phyloP scores from a whole-genome alignment of 2,888 invertebrate genomes.

The Torymus auratus region DNA sequence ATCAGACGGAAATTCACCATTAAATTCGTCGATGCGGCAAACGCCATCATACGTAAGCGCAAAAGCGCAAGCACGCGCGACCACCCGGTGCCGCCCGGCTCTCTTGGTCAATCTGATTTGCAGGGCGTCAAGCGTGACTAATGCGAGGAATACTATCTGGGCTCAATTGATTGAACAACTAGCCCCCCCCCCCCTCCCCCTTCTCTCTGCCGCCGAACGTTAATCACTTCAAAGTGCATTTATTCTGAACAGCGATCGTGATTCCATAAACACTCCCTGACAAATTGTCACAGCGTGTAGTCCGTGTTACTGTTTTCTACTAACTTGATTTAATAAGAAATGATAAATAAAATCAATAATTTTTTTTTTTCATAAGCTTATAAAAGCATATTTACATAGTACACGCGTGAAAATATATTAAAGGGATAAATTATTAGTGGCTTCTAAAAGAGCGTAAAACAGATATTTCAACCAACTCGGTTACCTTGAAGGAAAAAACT shows the following conservation, averaged over 20 bases:
- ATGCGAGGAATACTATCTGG: conserved; percentile 29
- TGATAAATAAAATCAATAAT: too few species aligned
- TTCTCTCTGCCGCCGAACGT: not conserved
- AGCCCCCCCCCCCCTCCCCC: not conserved
- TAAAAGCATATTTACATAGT: too few species aligned
- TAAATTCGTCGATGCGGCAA: conserved; percentile 12
- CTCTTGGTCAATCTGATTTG: conserved; percentile 40
- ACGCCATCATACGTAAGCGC: conserved; percentile 3
- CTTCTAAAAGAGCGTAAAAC: too few species aligned
- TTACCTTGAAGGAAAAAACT: too few species aligned
- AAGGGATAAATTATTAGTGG: too few species aligned
- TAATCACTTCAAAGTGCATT: conserved; percentile 38
- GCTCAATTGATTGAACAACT: conserved; percentile 43
- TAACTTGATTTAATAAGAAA: not conserved
- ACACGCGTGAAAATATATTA: too few species aligned
- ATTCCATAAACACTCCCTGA: not conserved
- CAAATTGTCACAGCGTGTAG: not conserved
- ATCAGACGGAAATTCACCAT: conserved; percentile 5
- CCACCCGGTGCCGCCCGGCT: too few species aligned
- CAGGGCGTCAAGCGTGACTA: conserved; percentile 27
- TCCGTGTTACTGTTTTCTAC: not conserved
- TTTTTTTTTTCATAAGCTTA: too few species aligned
- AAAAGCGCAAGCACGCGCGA: not conserved
- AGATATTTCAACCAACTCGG: too few species aligned
- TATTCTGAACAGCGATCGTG: not conserved